These are phyloP conservation scores for Halisarca cf. caerulea DNA, from an alignment of 37 sponge, comb jelly and placozoan genomes.

Conservation along the genomic window DNA sequence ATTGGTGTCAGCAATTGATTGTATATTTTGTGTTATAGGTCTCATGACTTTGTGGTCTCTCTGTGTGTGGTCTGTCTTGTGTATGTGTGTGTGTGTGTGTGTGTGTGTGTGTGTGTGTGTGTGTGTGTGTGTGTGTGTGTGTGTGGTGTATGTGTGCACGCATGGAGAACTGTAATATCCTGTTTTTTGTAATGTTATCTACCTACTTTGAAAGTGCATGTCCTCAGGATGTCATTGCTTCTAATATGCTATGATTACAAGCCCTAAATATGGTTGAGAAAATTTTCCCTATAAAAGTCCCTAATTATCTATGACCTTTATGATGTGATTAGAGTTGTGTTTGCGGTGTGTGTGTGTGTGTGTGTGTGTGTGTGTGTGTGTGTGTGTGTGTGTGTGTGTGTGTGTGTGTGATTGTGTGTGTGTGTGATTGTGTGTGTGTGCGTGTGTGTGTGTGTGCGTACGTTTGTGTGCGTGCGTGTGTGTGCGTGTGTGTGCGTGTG, in stretches of 20 bases:
- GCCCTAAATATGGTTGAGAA: too few species aligned
- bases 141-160: not conserved
- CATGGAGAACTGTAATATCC: not conserved
- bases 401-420: not conserved
- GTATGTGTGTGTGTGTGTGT: slow-evolving; percentile 8
- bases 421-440: not conserved
- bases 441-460: not conserved
- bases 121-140: slow-evolving; percentile 13
- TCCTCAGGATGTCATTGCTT: too few species aligned
- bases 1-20: too few species aligned
- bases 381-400: not conserved
- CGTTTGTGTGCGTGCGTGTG: slow-evolving; percentile 20
- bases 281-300: too few species aligned
- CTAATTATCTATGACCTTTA: too few species aligned
- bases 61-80: not conserved
- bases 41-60: not conserved
- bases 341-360: not conserved
- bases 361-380: not conserved
- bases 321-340: too few species aligned
- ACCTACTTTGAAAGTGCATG: too few species aligned
- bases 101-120: not conserved
- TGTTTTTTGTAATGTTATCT: too few species aligned
- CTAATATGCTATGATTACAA: too few species aligned
- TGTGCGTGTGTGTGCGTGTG: slow-evolving; percentile 24
- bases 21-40: too few species aligned